Evolutionary conservation across 2,797 vertebrate species (phyloP), one percentile per base, ranked within the genome.

Genomic region (Enteromius paludinosus): DNA sequence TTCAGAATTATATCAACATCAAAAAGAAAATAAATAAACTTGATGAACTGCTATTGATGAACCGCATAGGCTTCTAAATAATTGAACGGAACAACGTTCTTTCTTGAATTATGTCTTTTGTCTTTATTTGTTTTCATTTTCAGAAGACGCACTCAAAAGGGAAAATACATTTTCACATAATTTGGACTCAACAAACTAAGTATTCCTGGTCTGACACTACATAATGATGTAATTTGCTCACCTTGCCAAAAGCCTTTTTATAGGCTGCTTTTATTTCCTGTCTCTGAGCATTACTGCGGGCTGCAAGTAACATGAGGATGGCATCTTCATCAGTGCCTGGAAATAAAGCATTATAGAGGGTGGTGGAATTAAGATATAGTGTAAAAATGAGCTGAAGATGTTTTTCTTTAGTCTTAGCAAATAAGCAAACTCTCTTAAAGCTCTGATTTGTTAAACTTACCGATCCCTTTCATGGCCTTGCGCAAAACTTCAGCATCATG

Each of bases 381-480:
- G 7, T 59, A 38, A 5, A 18, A 41, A n/a, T 12, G 10, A 61
- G 38, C 3, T 47, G 28, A 64, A 30, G 3, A 47, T 49, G 61
- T 64, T 49, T 45, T 43, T 14, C 10, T 28, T 62, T 18, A 8
- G 20, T 59, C 52, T 28, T 10, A 18, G 14, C 28, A 38, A 33
- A 54, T 14, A 0, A 0, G 6, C 8, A 1, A 38, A 74, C n/a
- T 74, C 49, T 56, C 4, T 61, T 18, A 23, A 64, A 62, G 5
- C 6, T 62, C 25, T 23, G 3, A 9, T 14, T 23, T 45, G 15
- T 41, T 17, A 49, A 28, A 56, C 93, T 95, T 90, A 98, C 98
- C 98, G 0, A 99, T 87, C 86, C 98, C 98, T 90, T 99, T 99
- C 97, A 99, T 99, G 83, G 98, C 97, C 88, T 95, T 97, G 33